phyloP scores from a whole-genome alignment of 2,113 vertebrate genomes.

The Brienomyrus longianalis region DNA sequence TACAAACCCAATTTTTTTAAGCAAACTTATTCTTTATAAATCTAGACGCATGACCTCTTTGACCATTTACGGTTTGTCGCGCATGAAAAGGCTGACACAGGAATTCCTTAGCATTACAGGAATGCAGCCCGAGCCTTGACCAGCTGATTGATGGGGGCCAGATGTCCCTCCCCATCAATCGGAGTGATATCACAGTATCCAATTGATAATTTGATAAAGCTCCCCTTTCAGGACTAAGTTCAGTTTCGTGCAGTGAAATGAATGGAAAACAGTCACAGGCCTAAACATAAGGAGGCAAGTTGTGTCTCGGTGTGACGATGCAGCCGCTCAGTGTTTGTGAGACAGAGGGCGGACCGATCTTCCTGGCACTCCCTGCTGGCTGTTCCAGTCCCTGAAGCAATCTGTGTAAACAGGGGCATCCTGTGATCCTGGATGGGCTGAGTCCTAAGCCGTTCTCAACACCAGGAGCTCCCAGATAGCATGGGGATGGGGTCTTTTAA shows the following conservation, averaged over 20 bases:
- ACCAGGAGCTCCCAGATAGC: background rate
- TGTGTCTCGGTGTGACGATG: background rate
- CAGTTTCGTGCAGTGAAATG: constrained; percentile 1
- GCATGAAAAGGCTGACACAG: background rate
- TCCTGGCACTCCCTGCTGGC: background rate
- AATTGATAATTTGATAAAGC: constrained; percentile 25
- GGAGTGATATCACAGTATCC: constrained; percentile 10
- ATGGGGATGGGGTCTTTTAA: background rate
- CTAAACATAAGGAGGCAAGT: too few species aligned
- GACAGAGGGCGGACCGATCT: background rate
- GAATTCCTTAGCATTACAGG: background rate
- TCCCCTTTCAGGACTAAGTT: constrained; percentile 15
- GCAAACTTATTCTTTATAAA: background rate
- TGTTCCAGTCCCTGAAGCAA: background rate
- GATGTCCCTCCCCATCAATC: constrained; percentile 4
- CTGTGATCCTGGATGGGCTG: background rate
- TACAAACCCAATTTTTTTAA: background rate
- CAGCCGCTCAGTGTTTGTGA: background rate
- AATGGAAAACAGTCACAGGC: background rate
- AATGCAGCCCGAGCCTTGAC: background rate
- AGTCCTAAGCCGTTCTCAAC: background rate
- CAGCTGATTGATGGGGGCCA: constrained; percentile 2
- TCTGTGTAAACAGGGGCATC: background rate
- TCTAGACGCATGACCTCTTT: background rate
- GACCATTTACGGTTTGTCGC: background rate